These are phyloP conservation scores for Leucoraja erinaceus DNA, from an alignment of 2,113 vertebrate genomes.

Conservation along the genomic window DNA sequence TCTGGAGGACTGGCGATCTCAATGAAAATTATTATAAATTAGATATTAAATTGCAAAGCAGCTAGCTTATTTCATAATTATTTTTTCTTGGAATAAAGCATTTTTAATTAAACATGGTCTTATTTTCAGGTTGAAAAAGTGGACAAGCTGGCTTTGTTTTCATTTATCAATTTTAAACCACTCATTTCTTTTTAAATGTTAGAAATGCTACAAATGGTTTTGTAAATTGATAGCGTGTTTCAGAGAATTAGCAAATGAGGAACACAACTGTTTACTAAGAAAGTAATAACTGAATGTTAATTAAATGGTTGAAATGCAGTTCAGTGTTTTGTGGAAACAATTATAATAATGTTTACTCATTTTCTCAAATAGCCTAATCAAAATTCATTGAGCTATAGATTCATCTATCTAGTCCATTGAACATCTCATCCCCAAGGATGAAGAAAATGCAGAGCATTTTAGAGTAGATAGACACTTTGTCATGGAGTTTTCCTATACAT, in stretches of 20 bases:
- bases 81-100: background rate
- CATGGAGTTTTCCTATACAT: slow-evolving; percentile 23
- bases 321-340: slow-evolving; percentile 42
- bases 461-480: background rate
- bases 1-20: background rate
- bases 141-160: background rate
- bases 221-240: background rate
- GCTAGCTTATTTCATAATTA: background rate
- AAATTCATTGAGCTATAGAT: slow-evolving; percentile 42
- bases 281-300: slow-evolving; percentile 43
- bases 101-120: background rate
- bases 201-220: background rate
- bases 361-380: slow-evolving; percentile 42
- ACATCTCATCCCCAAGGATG: slow-evolving; percentile 42
- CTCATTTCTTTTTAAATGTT: background rate
- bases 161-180: background rate
- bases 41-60: background rate
- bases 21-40: background rate
- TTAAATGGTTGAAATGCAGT: slow-evolving; percentile 45
- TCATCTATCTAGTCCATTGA: slow-evolving; percentile 42
- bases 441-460: slow-evolving; percentile 42
- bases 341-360: slow-evolving; percentile 40
- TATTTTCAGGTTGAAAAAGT: background rate
- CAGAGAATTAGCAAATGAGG: background rate
- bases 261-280: background rate